A percentile compares a stretch with the other conserved stretches of the same genome.
These are phyloP conservation scores for Girardinichthys multiradiatus DNA, from an alignment of 2,113 vertebrate genomes.

Conservation along the genomic window DNA sequence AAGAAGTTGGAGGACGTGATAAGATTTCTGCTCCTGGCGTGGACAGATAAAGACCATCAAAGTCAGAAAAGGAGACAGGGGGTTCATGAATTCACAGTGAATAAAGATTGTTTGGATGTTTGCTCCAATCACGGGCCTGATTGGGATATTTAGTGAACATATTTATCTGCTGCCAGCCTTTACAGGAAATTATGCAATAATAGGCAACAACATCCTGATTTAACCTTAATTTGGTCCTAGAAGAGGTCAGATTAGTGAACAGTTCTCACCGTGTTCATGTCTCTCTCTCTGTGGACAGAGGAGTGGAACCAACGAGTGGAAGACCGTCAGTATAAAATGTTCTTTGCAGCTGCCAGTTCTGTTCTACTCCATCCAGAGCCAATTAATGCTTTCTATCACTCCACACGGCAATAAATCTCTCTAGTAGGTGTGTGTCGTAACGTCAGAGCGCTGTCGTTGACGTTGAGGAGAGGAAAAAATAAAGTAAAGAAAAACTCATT, in stretches of 20 bases:
- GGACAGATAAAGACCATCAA: constrained; percentile 31
- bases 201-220: no score
- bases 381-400: not conserved
- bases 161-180: not conserved
- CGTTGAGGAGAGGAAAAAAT: not conserved
- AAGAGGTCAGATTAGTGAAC: no score
- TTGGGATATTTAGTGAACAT: not conserved
- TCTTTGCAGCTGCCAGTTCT: not conserved
- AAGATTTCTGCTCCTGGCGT: constrained; percentile 25
- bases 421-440: not conserved
- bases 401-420: not conserved
- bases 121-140: not conserved
- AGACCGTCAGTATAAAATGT: no score
- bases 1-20: constrained; percentile 56
- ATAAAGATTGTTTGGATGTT: constrained; percentile 14
- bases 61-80: not conserved
- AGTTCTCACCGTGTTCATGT: no score
- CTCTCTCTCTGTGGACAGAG: no score
- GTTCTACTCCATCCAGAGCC: not conserved
- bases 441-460: not conserved
- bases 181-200: no score
- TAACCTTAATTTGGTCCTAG: no score
- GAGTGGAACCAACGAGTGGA: no score
- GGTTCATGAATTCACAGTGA: constrained; percentile 2
- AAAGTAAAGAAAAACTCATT: constrained; percentile 1